Conservation (phyloP, 64 coral and sea anemone species). For the Orbicella faveolata region DNA sequence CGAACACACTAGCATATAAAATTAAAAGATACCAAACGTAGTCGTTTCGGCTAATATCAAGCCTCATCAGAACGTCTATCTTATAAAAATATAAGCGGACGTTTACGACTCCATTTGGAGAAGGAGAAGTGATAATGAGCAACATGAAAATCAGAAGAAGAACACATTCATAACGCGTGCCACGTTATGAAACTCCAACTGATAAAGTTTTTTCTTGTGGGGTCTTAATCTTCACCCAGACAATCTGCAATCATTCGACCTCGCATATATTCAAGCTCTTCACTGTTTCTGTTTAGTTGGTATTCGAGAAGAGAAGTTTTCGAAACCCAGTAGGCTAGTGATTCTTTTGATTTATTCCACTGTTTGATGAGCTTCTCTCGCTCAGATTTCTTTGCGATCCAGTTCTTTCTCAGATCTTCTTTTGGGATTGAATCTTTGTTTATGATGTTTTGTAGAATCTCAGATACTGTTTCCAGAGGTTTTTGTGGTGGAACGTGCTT, state of each 20-base stretch:
- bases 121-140: slow-evolving; percentile 18
- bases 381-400: slow-evolving; percentile 38
- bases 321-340: slow-evolving; percentile 29
- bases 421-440: slow-evolving; percentile 36
- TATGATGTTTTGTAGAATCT: slow-evolving; percentile 43
- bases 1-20: too few relatives aligned
- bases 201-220: neutral
- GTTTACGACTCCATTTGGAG: slow-evolving; percentile 56
- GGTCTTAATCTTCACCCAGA: slow-evolving; percentile 18
- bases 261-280: slow-evolving; percentile 43
- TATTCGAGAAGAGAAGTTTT: slow-evolving; percentile 38
- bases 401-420: slow-evolving; percentile 43
- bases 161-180: neutral
- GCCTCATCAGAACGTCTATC: slow-evolving; percentile 64
- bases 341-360: slow-evolving; percentile 62
- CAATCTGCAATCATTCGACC: slow-evolving; percentile 38
- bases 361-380: slow-evolving; percentile 52
- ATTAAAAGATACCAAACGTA: too few relatives aligned
- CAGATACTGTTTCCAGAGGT: slow-evolving; percentile 18
- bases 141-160: neutral
- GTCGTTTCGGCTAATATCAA: slow-evolving; percentile 63
- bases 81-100: slow-evolving; percentile 44
- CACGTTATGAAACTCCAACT: neutral
- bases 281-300: slow-evolving; percentile 18
- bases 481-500: slow-evolving; percentile 38